phyloP scores from a whole-genome alignment of 1,140 invertebrate species.

The Drosophila fuyamai region DNA sequence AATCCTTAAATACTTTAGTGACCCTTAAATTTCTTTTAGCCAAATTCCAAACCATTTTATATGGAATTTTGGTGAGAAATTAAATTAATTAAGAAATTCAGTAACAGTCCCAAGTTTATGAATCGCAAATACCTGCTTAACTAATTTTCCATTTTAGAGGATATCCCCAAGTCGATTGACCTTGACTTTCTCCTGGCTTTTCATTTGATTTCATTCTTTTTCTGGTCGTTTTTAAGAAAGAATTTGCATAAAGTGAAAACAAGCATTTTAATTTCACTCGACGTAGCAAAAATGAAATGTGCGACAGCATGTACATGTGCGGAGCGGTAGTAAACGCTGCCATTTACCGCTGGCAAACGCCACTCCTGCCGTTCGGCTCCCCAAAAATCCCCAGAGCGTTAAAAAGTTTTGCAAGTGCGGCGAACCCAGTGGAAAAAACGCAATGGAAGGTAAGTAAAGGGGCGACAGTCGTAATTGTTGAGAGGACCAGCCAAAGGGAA shows the following conservation, averaged over 20 bases:
- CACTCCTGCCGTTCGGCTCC: conserved; percentile 37
- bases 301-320: conserved; percentile 73
- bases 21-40: no score
- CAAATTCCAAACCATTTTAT: background rate
- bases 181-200: background rate
- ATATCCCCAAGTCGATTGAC: conserved; percentile 1
- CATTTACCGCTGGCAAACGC: conserved; percentile 56
- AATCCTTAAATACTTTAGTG: no score
- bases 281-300: conserved; percentile 77
- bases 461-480: conserved; percentile 70
- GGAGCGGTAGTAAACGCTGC: conserved; percentile 72
- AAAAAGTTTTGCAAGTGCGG: conserved; percentile 68
- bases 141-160: background rate
- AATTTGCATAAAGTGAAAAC: conserved; percentile 84
- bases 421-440: conserved; percentile 28
- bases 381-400: conserved; percentile 69
- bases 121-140: no score
- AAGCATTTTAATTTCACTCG: conserved; percentile 83
- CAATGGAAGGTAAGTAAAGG: conserved; percentile 27
- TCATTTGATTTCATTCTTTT: conserved; percentile 26
- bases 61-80: no score
- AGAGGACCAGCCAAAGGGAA: conserved; percentile 47
- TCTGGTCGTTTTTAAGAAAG: conserved; percentile 61
- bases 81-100: no score
- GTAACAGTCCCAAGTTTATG: no score